Percentiles rank a stretch among this genome's conserved stretches.
These are phyloP conservation scores for Tridacna crocea DNA, from an alignment of 2,888 invertebrate genomes.

Conservation along the genomic window DNA sequence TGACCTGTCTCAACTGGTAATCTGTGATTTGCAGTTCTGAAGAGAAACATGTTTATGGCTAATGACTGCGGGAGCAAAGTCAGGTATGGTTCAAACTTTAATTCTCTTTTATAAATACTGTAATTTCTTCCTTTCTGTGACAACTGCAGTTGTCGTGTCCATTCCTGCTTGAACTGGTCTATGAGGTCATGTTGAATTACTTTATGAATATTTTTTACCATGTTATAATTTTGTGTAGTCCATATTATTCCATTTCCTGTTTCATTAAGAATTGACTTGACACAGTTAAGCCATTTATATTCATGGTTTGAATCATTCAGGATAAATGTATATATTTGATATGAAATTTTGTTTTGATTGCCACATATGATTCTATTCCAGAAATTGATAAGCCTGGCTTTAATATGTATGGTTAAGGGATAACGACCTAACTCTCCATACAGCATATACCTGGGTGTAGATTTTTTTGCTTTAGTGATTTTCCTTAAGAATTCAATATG, in stretches of 20 bases:
- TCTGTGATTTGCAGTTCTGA: constrained; percentile 27
- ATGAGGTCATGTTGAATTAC: neutral
- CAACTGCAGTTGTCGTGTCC: neutral
- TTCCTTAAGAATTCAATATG: constrained; percentile 26
- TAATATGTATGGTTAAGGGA: constrained; percentile 8
- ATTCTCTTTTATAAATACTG: neutral
- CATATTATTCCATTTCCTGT: neutral
- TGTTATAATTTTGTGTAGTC: neutral
- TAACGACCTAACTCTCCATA: constrained; percentile 28
- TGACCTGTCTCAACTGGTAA: constrained; percentile 17
- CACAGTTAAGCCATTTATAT: constrained; percentile 1
- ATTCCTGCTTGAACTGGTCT: constrained; percentile 15
- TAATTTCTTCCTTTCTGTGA: constrained; percentile 13
- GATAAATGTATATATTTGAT: neutral
- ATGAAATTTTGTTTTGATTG: constrained; percentile 1
- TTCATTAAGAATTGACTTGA: neutral
- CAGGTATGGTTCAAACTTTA: constrained; percentile 9
- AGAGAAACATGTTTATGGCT: neutral
- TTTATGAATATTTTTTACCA: neutral
- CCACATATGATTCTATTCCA: neutral
- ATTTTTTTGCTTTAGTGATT: constrained; percentile 19
- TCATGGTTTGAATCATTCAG: neutral
- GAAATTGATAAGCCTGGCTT: constrained; percentile 9
- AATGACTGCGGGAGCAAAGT: neutral
- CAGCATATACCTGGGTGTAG: constrained; percentile 25